Conservation (phyloP, 2,888 invertebrate species). For the Lottia gigantea region DNA sequence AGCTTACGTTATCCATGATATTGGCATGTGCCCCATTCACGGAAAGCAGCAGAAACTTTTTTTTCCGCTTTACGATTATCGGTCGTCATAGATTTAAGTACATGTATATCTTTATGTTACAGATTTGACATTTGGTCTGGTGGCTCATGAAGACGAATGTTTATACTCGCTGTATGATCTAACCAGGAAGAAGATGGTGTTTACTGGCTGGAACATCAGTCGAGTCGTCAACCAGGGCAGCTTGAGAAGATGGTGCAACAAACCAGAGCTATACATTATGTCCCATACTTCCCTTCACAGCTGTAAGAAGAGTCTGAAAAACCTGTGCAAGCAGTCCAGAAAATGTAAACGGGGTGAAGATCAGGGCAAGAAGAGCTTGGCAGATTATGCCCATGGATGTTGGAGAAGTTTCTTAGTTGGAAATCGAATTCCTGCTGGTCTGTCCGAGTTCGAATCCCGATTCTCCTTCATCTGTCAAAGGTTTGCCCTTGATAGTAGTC, state of each 20-base stretch:
- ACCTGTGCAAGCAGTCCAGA: constrained; percentile 41
- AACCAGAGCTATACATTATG: constrained; percentile 37
- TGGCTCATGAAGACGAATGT: constrained; percentile 31
- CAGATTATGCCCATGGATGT: constrained; percentile 50
- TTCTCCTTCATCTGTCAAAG: constrained; percentile 55
- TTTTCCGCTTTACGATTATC: too few species aligned
- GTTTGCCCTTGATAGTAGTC: constrained; percentile 41
- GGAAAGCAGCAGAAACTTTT: too few species aligned
- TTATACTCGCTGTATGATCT: constrained; percentile 51
- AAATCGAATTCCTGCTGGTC: constrained; percentile 43
- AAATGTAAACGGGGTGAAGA: constrained; percentile 39
- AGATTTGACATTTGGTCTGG: constrained; percentile 19
- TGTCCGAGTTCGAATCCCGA: constrained; percentile 40
- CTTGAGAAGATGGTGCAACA: constrained; percentile 39
- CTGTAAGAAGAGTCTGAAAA: constrained; percentile 36
- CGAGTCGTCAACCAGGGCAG: constrained; percentile 38
- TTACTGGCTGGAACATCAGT: constrained; percentile 38
- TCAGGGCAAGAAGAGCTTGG: constrained; percentile 31
- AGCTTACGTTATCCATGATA: too few species aligned
- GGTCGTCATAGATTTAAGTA: too few species aligned
- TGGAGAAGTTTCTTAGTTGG: constrained; percentile 53
- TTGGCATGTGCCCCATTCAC: too few species aligned
- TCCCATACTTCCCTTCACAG: constrained; percentile 37
- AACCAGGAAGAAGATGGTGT: constrained; percentile 40
- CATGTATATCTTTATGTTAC: background rate